A percentile compares a stretch with the other conserved stretches of the same genome.
These are phyloP conservation scores for Caprella mutica DNA, from an alignment of 2,888 invertebrate species.

Conservation along the genomic window DNA sequence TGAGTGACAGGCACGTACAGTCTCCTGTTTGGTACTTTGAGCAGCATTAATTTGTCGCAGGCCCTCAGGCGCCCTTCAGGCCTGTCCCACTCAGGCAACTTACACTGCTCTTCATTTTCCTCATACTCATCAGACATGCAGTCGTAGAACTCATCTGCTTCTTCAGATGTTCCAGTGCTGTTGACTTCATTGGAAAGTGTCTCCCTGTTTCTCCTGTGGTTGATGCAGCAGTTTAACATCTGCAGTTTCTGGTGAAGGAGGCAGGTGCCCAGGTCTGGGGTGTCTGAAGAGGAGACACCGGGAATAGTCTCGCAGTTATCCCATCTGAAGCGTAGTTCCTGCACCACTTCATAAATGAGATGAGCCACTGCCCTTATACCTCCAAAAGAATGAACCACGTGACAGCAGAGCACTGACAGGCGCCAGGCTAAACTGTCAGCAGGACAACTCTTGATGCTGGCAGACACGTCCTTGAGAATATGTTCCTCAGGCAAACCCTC, in stretches of 20 bases:
- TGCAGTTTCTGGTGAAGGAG: constrained; percentile 87
- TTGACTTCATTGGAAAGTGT: constrained; percentile 20
- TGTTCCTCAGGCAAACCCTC: constrained; percentile 20
- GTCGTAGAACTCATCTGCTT: constrained; percentile 68
- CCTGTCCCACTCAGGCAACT: constrained; percentile 49
- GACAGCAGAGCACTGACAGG: constrained; percentile 60
- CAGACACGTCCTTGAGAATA: constrained; percentile 42
- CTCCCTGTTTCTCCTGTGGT: constrained; percentile 41
- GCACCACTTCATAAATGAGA: constrained; percentile 84
- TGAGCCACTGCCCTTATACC: constrained; percentile 60
- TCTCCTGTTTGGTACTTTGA: constrained; percentile 46
- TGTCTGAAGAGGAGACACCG: constrained; percentile 50
- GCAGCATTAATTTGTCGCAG: constrained; percentile 54
- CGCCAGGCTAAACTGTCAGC: constrained; percentile 69
- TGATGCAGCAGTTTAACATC: constrained; percentile 53
- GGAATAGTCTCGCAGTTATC: constrained; percentile 65
- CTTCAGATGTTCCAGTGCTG: constrained; percentile 10
- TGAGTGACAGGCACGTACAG: constrained; percentile 72
- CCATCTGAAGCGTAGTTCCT: constrained; percentile 74
- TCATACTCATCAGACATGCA: constrained; percentile 37
- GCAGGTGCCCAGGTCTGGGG: constrained; percentile 78
- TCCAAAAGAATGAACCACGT: constrained; percentile 61
- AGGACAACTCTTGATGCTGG: constrained; percentile 63
- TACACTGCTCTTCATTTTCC: constrained; percentile 18
- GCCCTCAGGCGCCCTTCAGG: constrained; percentile 60